Evolutionary conservation across 2,888 invertebrate species (phyloP).

Genomic region (Schizaphis graminum): DNA sequence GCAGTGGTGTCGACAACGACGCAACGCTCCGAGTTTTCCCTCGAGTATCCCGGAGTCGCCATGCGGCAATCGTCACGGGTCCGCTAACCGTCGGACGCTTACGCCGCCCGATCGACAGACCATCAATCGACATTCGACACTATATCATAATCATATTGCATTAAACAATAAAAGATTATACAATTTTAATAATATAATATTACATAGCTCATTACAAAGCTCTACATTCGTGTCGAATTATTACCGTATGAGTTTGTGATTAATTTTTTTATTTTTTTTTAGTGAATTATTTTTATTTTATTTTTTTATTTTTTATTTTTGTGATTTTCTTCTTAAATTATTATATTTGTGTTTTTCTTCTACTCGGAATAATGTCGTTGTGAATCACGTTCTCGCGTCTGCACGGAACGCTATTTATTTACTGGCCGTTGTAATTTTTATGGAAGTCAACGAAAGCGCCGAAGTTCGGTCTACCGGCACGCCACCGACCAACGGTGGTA

Average conservation of each 20-base stretch:
- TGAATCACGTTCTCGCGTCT: not conserved
- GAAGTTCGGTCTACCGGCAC: conserved; percentile 64
- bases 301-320: not conserved
- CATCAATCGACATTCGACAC: not conserved
- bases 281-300: not conserved
- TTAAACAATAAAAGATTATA: not conserved
- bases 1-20: not conserved
- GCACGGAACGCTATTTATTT: not conserved
- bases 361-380: not conserved
- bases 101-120: not conserved
- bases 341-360: not conserved
- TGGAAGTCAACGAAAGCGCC: conserved; percentile 62
- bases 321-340: not conserved
- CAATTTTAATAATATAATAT: not conserved
- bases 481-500: conserved; percentile 53
- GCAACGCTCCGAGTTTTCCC: conserved; percentile 27
- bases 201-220: not conserved
- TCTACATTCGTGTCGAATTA: not conserved
- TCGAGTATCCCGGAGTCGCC: conserved; percentile 49
- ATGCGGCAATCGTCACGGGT: conserved; percentile 63
- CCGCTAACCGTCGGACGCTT: conserved; percentile 4
- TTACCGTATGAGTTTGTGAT: not conserved
- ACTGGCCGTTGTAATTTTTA: conserved; percentile 23
- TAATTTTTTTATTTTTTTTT: not conserved
- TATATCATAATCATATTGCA: not conserved